phyloP scores from a whole-genome alignment of 2,888 invertebrate genomes.

The Shargacucullia verbasci region DNA sequence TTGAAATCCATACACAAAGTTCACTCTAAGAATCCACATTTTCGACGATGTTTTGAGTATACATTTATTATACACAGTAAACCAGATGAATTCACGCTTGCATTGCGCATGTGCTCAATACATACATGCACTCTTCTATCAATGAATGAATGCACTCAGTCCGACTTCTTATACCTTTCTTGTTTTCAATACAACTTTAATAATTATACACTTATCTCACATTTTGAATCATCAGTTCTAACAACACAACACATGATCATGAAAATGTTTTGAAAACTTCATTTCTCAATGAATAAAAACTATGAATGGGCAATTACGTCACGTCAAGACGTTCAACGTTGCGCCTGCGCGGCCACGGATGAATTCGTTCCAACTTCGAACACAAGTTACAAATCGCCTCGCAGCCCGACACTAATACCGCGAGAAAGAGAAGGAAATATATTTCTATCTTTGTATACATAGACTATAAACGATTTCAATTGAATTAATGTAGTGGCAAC shows the following conservation, averaged over 20 bases:
- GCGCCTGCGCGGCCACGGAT: slow-evolving; percentile 82
- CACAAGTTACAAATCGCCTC: slow-evolving; percentile 11
- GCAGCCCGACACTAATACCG: slow-evolving; percentile 20
- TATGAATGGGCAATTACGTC: slow-evolving; percentile 89
- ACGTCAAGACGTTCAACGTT: slow-evolving; percentile 77
- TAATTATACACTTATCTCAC: slow-evolving; percentile 52
- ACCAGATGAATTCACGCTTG: slow-evolving; percentile 68
- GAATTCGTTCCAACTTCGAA: slow-evolving; percentile 46
- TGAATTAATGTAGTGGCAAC: too few relatives aligned
- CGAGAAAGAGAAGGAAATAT: slow-evolving; percentile 31
- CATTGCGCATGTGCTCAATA: slow-evolving; percentile 84
- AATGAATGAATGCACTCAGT: slow-evolving; percentile 83
- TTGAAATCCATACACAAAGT: slow-evolving; percentile 69
- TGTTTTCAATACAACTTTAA: slow-evolving; percentile 26
- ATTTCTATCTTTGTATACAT: background rate
- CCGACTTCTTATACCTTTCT: slow-evolving; percentile 60
- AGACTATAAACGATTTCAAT: too few relatives aligned
- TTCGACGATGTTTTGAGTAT: slow-evolving; percentile 62
- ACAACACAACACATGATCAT: slow-evolving; percentile 71
- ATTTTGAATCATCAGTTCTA: slow-evolving; percentile 39
- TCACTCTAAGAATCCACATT: slow-evolving; percentile 68
- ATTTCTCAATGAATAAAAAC: slow-evolving; percentile 86
- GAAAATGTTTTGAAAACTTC: slow-evolving; percentile 76
- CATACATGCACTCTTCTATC: slow-evolving; percentile 78
- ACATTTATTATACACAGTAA: slow-evolving; percentile 60